Conservation (phyloP, 2,888 invertebrate genomes). For the Panorpa germanica region DNA sequence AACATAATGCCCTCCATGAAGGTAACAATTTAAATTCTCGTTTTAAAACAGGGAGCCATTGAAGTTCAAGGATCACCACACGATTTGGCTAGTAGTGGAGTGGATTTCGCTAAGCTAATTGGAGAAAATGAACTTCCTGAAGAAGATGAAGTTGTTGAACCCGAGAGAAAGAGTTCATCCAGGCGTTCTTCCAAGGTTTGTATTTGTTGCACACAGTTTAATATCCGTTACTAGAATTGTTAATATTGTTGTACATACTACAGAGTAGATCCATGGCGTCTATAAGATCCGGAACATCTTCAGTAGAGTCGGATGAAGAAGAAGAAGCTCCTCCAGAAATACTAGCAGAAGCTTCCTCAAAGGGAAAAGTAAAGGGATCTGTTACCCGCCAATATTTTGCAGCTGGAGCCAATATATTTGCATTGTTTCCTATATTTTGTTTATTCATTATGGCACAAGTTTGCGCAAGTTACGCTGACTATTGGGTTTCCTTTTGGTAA, state of each 20-base stretch:
- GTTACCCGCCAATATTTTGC: constrained; percentile 27
- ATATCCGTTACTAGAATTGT: neutral
- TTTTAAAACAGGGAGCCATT: constrained; percentile 24
- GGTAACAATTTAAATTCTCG: constrained; percentile 14
- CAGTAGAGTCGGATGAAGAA: constrained; percentile 18
- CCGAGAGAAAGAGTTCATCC: too few relatives aligned
- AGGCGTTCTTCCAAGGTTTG: too few relatives aligned
- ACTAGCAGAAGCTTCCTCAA: constrained; percentile 23
- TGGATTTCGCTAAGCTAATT: constrained; percentile 30
- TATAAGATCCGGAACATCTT: constrained; percentile 12
- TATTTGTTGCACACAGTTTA: too few relatives aligned
- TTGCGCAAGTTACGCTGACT: constrained; percentile 44
- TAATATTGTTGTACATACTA: neutral
- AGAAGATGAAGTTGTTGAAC: constrained; percentile 18
- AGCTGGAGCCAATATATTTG: constrained; percentile 29
- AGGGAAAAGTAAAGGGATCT: constrained; percentile 24
- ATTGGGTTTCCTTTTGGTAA: constrained; percentile 50
- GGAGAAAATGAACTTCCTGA: constrained; percentile 21
- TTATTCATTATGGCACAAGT: constrained; percentile 34
- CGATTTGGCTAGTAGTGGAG: constrained; percentile 24
- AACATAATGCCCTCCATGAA: neutral
- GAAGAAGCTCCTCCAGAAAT: constrained; percentile 16
- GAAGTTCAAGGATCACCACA: constrained; percentile 27
- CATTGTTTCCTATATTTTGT: constrained; percentile 24
- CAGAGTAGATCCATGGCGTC: constrained; percentile 6